These are phyloP conservation scores for Archips crataeganus DNA, from an alignment of 2,888 invertebrate species.

Conservation along the genomic window DNA sequence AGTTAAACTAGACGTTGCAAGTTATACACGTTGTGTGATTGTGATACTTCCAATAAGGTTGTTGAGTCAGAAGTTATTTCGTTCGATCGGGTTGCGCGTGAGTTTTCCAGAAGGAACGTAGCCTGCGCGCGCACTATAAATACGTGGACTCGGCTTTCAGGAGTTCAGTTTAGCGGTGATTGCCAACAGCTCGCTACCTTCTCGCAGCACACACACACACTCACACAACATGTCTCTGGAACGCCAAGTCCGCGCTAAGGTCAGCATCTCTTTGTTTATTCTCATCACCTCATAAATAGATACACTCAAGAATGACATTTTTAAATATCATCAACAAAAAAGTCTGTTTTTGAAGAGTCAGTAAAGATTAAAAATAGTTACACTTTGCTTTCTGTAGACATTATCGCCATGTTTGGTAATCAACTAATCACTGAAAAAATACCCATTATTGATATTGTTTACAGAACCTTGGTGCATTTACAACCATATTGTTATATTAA, in stretches of 20 bases:
- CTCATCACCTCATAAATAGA: constrained; percentile 1
- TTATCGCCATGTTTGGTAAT: not conserved
- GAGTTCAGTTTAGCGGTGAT: constrained; percentile 82
- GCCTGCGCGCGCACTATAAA: constrained; percentile 77
- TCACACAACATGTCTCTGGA: constrained; percentile 93
- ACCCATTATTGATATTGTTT: not conserved
- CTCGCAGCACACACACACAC: constrained; percentile 62
- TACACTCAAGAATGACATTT: not conserved
- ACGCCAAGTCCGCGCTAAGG: constrained; percentile 96
- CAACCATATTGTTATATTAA: not conserved
- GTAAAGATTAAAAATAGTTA: not conserved
- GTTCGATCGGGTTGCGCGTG: constrained; percentile 63
- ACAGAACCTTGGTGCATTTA: no score
- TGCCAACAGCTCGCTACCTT: constrained; percentile 66
- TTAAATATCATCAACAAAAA: not conserved
- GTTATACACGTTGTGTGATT: constrained; percentile 9
- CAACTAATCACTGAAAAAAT: not conserved
- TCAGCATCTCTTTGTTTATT: constrained; percentile 72
- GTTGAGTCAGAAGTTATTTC: constrained; percentile 80
- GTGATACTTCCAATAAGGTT: constrained; percentile 53
- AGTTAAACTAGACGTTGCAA: constrained; percentile 45
- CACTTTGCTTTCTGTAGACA: not conserved
- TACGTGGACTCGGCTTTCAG: constrained; percentile 74
- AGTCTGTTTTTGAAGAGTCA: no score
- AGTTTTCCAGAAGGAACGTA: constrained; percentile 82